Base-by-base conservation (phyloP, 92 coral and sea anemone genomes). In the Porites divaricata region DNA sequence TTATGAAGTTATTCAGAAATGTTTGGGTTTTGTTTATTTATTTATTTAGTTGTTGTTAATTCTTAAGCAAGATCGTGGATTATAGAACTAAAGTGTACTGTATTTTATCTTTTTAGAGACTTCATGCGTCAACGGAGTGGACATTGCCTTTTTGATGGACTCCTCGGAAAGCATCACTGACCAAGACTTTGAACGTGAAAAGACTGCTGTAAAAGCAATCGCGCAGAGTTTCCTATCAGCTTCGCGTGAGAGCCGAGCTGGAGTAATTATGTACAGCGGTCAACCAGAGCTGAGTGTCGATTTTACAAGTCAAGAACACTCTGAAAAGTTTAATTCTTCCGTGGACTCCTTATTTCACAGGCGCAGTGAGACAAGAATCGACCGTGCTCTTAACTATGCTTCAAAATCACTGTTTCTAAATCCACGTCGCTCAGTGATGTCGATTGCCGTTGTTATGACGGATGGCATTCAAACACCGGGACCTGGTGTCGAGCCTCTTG, bases 361-460 rank as follows among this genome's bases (percentile, higher is more conserved):
- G 62, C 93, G 94, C 45, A 89, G 95, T 15, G 75, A 78, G 73
- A 95, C 97, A 16, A 86, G 98, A 58, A 90, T 92, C 15, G 98
- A 92, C 51, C 87, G 78, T 76, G 99, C 98, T 64, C 90, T 96
- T 48, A 88, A 89, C 13, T 87, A 69, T 83, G 99, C 96, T 45
- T 93, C 98, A 11, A 53, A 76, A 17, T 70, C 88, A 9, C 67
- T 94, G 50, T 94, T 89, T 72, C 70, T 69, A 58, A 86, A 88
- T 25, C 88, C 94, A 21, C 93, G 99, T 14, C 69, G 81, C 25
- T 92, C 88, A 35, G 90, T 87, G 77, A 93, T 86, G 7, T 81
- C 95, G n/a, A 84, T 97, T 70, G 97, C 96, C 54, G 85, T 97
- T 63, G 88, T 97, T 14, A 84, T 97, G 89, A 95, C 98, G 7